A percentile compares a stretch with the other conserved stretches of the same genome.
phyloP scores from a whole-genome alignment of 2,113 vertebrate species.

The Cromileptes altivelis region DNA sequence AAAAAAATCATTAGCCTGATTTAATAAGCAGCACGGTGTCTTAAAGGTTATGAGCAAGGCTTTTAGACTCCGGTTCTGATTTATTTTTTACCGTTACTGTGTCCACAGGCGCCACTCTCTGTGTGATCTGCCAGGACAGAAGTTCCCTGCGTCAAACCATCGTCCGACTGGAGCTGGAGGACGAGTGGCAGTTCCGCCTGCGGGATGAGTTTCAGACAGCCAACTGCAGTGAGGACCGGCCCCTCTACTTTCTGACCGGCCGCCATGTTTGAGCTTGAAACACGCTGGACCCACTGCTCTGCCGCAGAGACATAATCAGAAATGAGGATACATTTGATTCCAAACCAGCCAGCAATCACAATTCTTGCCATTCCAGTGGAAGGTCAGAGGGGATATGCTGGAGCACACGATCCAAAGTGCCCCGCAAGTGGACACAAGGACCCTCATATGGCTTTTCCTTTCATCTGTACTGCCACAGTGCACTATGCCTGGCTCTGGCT shows the following conservation, averaged over 20 bases:
- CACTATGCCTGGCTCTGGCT: slow-evolving; percentile 47
- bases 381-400: slow-evolving; percentile 4
- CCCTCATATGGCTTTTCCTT: slow-evolving; percentile 16
- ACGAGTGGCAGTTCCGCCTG: slow-evolving; percentile 98
- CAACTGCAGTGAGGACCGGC: slow-evolving; percentile 95
- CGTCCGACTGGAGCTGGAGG: slow-evolving; percentile 94
- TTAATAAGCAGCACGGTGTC: not conserved
- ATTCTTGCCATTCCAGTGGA: slow-evolving; percentile 17
- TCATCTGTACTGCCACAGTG: slow-evolving; percentile 21
- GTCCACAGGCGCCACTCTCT: slow-evolving; percentile 94
- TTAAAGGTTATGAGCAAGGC: not conserved
- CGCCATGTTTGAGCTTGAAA: slow-evolving; percentile 88
- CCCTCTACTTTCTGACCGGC: slow-evolving; percentile 97
- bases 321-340: slow-evolving; percentile 30
- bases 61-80: not conserved
- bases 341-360: slow-evolving; percentile 35
- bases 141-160: slow-evolving; percentile 97
- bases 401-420: slow-evolving; percentile 18
- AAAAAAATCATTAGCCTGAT: not conserved
- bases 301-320: slow-evolving; percentile 39
- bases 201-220: slow-evolving; percentile 98
- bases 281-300: not conserved
- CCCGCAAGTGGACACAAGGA: slow-evolving; percentile 16
- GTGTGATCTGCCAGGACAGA: slow-evolving; percentile 97
- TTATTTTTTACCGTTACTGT: not conserved